Percentiles rank a stretch among this genome's conserved stretches.
Evolutionary conservation across 2,113 vertebrate species (phyloP).

Genomic region (Corythornis cristatus): DNA sequence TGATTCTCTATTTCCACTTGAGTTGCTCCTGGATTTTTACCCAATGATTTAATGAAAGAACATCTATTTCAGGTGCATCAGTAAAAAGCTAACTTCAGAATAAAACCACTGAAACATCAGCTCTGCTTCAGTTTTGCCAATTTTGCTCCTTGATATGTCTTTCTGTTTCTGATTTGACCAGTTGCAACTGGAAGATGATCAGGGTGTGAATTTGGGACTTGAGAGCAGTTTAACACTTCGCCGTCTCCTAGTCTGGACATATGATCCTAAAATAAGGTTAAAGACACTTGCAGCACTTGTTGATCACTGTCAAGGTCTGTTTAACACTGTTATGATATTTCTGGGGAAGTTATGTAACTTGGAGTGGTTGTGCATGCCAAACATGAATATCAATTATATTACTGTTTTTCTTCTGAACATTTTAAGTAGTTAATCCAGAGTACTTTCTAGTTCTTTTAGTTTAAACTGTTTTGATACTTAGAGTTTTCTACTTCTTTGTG

Average conservation of each 20-base stretch:
- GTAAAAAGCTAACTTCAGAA: not conserved
- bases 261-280: constrained; percentile 93
- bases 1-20: not conserved
- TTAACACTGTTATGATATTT: not conserved
- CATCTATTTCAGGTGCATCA: not conserved
- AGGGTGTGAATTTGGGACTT: constrained; percentile 85
- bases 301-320: constrained; percentile 95
- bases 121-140: not conserved
- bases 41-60: not conserved
- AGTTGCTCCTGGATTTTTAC: not conserved
- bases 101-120: not conserved
- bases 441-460: not conserved
- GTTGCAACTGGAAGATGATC: constrained; percentile 97
- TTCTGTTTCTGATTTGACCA: constrained; percentile 58
- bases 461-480: not conserved
- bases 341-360: not conserved
- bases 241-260: constrained; percentile 96
- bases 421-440: not conserved
- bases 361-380: not conserved
- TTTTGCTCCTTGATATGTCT: not conserved
- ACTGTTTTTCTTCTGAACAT: not conserved
- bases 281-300: constrained; percentile 97
- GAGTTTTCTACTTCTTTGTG: not conserved
- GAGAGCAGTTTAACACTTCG: constrained; percentile 90
- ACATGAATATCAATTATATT: not conserved